Conservation (phyloP, 2,113 vertebrate species). For the Petrocephalus microphthalmus region DNA sequence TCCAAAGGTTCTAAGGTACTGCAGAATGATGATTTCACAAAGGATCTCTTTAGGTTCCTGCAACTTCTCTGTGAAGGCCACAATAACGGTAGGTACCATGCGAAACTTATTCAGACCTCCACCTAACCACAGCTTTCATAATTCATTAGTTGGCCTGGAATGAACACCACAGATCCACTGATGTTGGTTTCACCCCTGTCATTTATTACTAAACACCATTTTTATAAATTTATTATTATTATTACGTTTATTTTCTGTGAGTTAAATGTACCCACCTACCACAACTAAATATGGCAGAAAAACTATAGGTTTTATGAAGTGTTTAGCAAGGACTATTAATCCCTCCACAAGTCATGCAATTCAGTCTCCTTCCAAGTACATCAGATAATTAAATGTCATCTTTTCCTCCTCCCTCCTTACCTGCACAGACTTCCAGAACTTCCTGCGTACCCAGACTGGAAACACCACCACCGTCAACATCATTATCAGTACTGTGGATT, state of each 20-base stretch:
- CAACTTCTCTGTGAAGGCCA: slow-evolving; percentile 97
- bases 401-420: neutral
- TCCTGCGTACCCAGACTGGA: slow-evolving; percentile 91
- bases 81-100: slow-evolving; percentile 78
- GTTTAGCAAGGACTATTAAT: neutral
- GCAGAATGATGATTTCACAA: slow-evolving; percentile 94
- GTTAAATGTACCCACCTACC: neutral
- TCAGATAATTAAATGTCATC: neutral
- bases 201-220: neutral
- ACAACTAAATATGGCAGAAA: neutral
- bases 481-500: slow-evolving; percentile 96
- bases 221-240: no score
- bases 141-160: neutral
- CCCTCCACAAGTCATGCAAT: neutral
- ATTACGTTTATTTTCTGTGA: neutral
- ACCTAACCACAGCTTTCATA: neutral
- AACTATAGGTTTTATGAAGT: neutral
- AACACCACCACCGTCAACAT: slow-evolving; percentile 97
- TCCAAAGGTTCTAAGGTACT: slow-evolving; percentile 92
- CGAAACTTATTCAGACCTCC: neutral
- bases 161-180: neutral
- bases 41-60: slow-evolving; percentile 93
- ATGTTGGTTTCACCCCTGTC: neutral
- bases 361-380: neutral
- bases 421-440: slow-evolving; percentile 89